Conservation (phyloP, 1,140 invertebrate genomes). For the Daktulosphaira vitifoliae region DNA sequence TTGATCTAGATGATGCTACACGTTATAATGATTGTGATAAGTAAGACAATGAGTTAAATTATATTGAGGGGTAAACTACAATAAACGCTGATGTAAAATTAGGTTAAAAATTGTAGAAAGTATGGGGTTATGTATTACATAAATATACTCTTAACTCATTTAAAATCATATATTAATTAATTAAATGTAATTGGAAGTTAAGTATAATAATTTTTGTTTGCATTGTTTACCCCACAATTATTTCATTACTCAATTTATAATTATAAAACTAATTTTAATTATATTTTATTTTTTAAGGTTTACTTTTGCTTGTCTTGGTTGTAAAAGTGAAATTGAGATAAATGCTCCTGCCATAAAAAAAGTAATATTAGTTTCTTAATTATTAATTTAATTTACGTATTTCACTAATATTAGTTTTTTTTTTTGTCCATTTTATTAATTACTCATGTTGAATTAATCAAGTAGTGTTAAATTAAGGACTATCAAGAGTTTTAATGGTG, state of each 20-base stretch:
- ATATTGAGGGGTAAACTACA: too few species aligned
- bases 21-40: slow-evolving; percentile 65
- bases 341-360: slow-evolving; percentile 43
- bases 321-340: slow-evolving; percentile 44
- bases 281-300: slow-evolving; percentile 40
- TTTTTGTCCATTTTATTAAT: too few species aligned
- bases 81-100: neutral
- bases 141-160: neutral
- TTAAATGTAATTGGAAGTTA: too few species aligned
- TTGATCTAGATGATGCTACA: slow-evolving; percentile 53
- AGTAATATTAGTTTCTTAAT: slow-evolving; percentile 37
- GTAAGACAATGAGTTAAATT: slow-evolving; percentile 31
- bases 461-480: too few species aligned
- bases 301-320: slow-evolving; percentile 44
- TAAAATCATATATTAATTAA: neutral
- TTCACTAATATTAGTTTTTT: neutral
- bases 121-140: neutral
- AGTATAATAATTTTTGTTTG: too few species aligned
- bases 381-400: neutral
- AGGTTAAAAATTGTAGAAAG: neutral
- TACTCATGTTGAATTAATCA: too few species aligned
- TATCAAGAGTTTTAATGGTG: slow-evolving; percentile 10
- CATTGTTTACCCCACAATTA: too few species aligned
- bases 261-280: too few species aligned
- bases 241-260: too few species aligned